Evolutionary conservation across 2,797 vertebrate genomes (phyloP).

Genomic region (Tragopan temminckii): DNA sequence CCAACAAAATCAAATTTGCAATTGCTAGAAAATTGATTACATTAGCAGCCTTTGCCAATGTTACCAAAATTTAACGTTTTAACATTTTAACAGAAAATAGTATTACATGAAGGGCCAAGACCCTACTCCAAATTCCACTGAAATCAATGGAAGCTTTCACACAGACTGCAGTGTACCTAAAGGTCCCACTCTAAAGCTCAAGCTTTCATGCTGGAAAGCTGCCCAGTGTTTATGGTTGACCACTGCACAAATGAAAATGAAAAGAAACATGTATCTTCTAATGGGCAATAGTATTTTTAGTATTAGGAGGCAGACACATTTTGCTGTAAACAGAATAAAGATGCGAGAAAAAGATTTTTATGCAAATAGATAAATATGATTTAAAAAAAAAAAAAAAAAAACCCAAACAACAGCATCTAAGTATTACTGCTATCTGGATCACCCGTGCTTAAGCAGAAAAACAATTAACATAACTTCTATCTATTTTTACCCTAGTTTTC

Average conservation of each 20-base stretch:
- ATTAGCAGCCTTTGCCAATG: not conserved
- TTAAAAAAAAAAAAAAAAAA: not conserved
- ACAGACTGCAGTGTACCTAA: not conserved
- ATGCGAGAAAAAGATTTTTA: not conserved
- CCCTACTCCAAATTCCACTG: not conserved
- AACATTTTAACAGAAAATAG: constrained; percentile 17
- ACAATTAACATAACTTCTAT: not conserved
- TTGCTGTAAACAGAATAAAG: not conserved
- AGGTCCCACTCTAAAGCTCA: not conserved
- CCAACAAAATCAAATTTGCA: not conserved
- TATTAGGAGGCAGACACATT: not conserved
- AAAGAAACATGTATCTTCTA: not conserved
- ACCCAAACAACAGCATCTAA: too few relatives aligned
- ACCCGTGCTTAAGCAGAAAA: not conserved
- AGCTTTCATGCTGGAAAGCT: not conserved
- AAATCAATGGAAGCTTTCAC: constrained; percentile 33
- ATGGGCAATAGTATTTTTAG: not conserved
- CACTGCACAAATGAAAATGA: accelerated
- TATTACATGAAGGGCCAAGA: not conserved
- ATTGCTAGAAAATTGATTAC: not conserved
- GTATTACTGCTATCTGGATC: not conserved
- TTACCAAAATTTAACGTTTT: too few relatives aligned
- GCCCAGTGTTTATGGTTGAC: accelerated
- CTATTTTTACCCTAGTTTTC: not conserved
- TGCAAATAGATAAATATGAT: not conserved